Evolutionary conservation across 2,113 vertebrate genomes (phyloP), one percentile per base, ranked within the genome.

Genomic region (Megaleporinus macrocephalus): DNA sequence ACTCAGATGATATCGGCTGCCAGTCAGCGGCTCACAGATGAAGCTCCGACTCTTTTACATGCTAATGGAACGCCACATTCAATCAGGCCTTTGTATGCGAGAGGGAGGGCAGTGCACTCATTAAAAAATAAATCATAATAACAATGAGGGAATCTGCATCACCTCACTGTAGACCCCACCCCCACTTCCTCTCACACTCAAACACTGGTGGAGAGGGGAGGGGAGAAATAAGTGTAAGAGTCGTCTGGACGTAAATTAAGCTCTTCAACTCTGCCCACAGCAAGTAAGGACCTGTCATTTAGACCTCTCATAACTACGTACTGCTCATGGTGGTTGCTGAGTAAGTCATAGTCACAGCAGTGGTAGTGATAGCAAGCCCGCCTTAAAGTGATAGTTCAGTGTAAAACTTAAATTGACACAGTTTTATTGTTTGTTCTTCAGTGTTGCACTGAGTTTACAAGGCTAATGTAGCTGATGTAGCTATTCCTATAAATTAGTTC

Each of bases 1-100:
- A 94, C 90, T 90, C 87, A 92, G 92, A 95, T 94, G 90, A 93
- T 92, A 92, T 92, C 91, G 89, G 90, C 91, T 92, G 91, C 94
- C 94, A 93, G 90, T 94, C 93, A 94, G 89, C 82, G 9, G 90
- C 88, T 91, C 91, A 91, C 88, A 90, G 91, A 93, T 91, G 90
- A 93, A 91, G 88, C 89, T 13, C 83, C 76, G 78, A 87, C 89
- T 92, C 87, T 92, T 92, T 90, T 92, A 91, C 93, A 94, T 95
- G 92, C 89, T 94, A 93, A 94, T 94, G 88, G 86, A 78, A 92
- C 47, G 88, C 90, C 93, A 93, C 88, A 89, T 91, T 93, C 92
- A 93, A 92, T 94, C 92, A 91, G 88, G 84, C 86, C 87, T 89
- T 92, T 92, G 90, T 92, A 62, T 81, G 88, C 85, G 57, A 84